These are phyloP conservation scores for Crenichthys baileyi DNA, from an alignment of 2,797 vertebrate genomes.

Conservation along the genomic window DNA sequence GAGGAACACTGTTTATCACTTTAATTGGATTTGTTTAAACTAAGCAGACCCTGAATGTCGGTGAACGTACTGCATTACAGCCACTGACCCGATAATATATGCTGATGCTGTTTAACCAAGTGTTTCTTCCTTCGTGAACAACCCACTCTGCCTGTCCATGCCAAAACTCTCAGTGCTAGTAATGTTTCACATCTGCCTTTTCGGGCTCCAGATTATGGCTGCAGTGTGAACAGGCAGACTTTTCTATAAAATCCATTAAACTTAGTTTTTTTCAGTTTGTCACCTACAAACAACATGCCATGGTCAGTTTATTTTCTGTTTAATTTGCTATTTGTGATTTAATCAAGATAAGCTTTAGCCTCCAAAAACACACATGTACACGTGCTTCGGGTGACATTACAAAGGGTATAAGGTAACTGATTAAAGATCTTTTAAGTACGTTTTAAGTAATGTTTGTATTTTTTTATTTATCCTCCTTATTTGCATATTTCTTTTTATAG, in stretches of 20 bases:
- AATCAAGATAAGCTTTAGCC: neutral
- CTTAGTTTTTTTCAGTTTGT: neutral
- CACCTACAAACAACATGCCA: neutral
- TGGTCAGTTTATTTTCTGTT: neutral
- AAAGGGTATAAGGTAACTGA: neutral
- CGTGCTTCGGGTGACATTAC: neutral
- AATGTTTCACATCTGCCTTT: conserved; percentile 55
- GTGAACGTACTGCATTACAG: neutral
- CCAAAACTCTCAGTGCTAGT: conserved; percentile 49
- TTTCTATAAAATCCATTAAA: neutral
- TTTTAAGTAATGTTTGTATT: neutral
- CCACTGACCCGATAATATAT: conserved; percentile 18
- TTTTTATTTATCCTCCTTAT: neutral
- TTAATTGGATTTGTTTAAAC: neutral
- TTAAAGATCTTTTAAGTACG: neutral
- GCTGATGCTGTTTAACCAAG: conserved; percentile 15
- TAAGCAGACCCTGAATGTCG: neutral
- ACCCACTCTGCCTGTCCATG: conserved; percentile 38
- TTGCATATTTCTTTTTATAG: too few species aligned
- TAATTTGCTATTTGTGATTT: neutral
- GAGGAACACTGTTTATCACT: too few species aligned
- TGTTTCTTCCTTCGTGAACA: conserved; percentile 30
- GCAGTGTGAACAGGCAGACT: neutral
- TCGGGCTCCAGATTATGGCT: conserved; percentile 32
- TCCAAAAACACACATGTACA: neutral